phyloP scores from a whole-genome alignment of 2,797 vertebrate species.

The Scolopax rusticola region DNA sequence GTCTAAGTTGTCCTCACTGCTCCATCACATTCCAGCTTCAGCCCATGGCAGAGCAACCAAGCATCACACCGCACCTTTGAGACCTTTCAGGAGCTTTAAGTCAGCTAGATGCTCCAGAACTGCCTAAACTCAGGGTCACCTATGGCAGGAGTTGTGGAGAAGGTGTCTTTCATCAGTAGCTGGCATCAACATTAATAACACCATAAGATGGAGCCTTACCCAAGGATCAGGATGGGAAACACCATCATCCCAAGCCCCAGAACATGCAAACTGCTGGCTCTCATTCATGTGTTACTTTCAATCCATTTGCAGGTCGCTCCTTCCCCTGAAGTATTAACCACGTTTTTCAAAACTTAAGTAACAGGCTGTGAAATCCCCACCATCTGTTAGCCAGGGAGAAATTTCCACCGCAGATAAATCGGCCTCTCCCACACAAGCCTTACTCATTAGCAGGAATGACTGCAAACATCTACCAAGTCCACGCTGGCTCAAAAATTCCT shows the following conservation, averaged over 20 bases:
- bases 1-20: not conserved
- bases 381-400: not conserved
- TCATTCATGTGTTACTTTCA: not conserved
- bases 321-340: not conserved
- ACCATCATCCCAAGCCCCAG: not conserved
- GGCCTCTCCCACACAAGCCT: slow-evolving; percentile 4
- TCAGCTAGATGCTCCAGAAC: not conserved
- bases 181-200: not conserved
- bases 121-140: not conserved
- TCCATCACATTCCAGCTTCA: not conserved
- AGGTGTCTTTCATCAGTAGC: not conserved
- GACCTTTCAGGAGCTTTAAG: not conserved
- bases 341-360: not conserved
- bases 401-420: not conserved
- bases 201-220: not conserved
- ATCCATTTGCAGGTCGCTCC: not conserved
- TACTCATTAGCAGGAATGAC: not conserved
- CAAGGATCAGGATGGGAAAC: not conserved
- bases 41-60: not conserved
- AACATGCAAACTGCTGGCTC: not conserved
- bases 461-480: not conserved
- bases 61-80: not conserved
- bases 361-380: not conserved
- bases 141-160: fast-evolving
- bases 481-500: not conserved